phyloP scores from a whole-genome alignment of 2,888 invertebrate genomes.

The Drosophila trichaetosa region DNA sequence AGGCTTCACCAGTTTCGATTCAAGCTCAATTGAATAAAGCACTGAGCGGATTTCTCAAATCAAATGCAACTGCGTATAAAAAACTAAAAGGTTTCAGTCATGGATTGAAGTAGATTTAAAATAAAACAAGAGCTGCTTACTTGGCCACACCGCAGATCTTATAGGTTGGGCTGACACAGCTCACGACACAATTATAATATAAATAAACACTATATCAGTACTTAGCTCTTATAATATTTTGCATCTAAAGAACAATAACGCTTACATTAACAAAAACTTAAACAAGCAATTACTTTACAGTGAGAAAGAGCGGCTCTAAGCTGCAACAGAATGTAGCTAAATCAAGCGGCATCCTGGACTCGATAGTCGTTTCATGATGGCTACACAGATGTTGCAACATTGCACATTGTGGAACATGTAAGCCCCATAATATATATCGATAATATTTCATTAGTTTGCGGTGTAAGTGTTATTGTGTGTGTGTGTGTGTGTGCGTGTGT shows the following conservation, averaged over 20 bases:
- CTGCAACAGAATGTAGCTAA: constrained; percentile 18
- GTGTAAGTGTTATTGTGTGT: constrained; percentile 15
- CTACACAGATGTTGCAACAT: constrained; percentile 51
- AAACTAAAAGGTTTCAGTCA: background rate
- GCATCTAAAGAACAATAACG: background rate
- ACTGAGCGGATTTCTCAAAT: constrained; percentile 9
- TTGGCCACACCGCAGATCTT: background rate
- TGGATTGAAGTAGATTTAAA: background rate
- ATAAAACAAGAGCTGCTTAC: background rate
- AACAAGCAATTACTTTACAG: background rate
- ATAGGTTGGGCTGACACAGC: background rate
- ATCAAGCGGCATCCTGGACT: constrained; percentile 26
- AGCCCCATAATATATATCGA: constrained; percentile 76
- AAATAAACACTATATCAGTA: too few relatives aligned
- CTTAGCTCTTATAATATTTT: too few relatives aligned
- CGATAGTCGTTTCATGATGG: constrained; percentile 22
- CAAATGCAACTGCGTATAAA: background rate
- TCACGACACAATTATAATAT: background rate
- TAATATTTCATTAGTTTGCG: constrained; percentile 73
- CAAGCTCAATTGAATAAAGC: background rate
- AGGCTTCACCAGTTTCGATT: background rate
- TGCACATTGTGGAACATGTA: constrained; percentile 63
- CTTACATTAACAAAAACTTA: background rate
- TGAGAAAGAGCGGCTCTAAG: constrained; percentile 11
- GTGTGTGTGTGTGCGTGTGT: constrained; percentile 12